Percentiles rank a stretch among this genome's conserved stretches.
These are phyloP conservation scores for Hydrozoanthus gracilis DNA, from an alignment of 92 coral and sea anemone species.

Conservation along the genomic window DNA sequence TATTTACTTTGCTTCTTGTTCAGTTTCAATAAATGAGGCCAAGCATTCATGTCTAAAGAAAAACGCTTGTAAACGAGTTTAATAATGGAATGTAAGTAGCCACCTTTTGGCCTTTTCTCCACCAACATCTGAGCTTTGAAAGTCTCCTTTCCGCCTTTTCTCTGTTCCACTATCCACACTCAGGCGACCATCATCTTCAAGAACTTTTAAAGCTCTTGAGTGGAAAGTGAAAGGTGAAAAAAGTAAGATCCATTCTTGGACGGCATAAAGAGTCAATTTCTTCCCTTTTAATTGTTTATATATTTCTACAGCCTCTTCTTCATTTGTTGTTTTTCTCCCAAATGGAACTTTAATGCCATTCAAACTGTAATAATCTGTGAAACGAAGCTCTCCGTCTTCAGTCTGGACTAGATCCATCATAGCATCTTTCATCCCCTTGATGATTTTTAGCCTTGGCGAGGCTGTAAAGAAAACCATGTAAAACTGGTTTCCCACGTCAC, in stretches of 20 bases:
- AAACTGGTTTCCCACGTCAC: background rate
- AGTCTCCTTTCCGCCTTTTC: background rate
- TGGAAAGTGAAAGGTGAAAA: slow-evolving; percentile 2
- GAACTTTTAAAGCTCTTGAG: background rate
- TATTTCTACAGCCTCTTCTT: slow-evolving; percentile 1
- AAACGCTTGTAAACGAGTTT: no score
- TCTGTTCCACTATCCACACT: background rate
- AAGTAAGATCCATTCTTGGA: background rate
- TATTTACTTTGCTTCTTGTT: no score
- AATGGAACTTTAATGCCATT: slow-evolving; percentile 24
- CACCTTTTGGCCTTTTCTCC: background rate
- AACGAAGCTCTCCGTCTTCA: background rate
- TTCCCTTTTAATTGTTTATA: background rate
- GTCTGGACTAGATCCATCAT: background rate
- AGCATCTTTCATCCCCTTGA: background rate
- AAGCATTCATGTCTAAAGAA: no score
- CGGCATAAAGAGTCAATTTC: background rate
- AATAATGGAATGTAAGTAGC: background rate
- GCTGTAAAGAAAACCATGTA: slow-evolving; percentile 33
- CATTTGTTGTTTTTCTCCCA: background rate
- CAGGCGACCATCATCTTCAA: background rate
- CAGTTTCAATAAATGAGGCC: no score
- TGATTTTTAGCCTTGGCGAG: background rate
- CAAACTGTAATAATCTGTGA: background rate
- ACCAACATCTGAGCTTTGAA: background rate